Evolutionary conservation across 1,140 invertebrate genomes (phyloP).

Genomic region (Eriocheir sinensis): DNA sequence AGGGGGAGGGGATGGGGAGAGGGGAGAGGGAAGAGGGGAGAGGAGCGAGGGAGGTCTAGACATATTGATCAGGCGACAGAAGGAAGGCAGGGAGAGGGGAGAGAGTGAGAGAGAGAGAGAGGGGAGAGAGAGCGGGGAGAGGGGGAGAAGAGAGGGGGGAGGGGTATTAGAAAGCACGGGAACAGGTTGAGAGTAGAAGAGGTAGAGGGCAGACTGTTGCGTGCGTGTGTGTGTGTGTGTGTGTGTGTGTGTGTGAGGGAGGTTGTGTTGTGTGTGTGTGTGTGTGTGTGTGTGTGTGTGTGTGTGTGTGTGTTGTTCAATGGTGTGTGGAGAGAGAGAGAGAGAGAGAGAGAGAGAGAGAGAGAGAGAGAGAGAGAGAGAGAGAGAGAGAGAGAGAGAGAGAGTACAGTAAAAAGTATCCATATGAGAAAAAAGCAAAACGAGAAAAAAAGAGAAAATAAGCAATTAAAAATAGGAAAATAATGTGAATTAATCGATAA

Average conservation of each 20-base stretch:
- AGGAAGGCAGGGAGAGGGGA: background rate
- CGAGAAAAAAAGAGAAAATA: no score
- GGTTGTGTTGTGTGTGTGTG: background rate
- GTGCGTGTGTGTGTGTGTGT: background rate
- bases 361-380: conserved; percentile 39
- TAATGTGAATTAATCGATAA: background rate
- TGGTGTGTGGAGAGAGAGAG: background rate
- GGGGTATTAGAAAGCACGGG: background rate
- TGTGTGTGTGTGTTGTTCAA: no score
- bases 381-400: conserved; percentile 26
- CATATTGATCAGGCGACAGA: background rate
- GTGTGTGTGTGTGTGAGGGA: background rate
- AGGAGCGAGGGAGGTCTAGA: background rate
- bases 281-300: no score
- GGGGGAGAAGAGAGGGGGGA: background rate
- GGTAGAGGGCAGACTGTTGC: no score
- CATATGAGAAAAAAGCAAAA: no score
- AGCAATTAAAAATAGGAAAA: background rate
- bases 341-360: conserved; percentile 8
- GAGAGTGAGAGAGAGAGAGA: background rate
- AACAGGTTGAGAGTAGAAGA: background rate
- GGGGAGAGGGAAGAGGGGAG: background rate
- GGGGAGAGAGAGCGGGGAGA: no score
- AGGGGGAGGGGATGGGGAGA: background rate
- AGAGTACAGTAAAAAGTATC: background rate